Evolutionary conservation across 2,113 vertebrate species (phyloP).

Genomic region (Microcebus griseorufus): DNA sequence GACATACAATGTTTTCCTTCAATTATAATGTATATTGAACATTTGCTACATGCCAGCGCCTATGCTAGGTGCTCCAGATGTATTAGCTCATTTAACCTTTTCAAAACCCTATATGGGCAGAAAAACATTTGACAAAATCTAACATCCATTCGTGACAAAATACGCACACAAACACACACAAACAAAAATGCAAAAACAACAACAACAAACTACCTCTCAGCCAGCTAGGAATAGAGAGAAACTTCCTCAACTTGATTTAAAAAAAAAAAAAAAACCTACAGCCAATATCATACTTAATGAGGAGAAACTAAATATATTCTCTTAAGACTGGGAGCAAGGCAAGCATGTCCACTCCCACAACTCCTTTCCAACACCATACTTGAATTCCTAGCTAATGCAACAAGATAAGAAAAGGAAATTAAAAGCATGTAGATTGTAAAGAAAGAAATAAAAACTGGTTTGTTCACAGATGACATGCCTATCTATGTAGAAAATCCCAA

Average conservation of each 20-base stretch:
- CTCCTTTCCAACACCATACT: not conserved
- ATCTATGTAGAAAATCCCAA: not conserved
- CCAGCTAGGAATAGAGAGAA: not conserved
- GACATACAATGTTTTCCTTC: not conserved
- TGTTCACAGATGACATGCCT: not conserved
- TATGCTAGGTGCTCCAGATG: not conserved
- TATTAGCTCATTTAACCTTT: not conserved
- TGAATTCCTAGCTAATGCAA: not conserved
- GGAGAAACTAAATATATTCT: not conserved
- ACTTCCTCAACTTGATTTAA: not conserved
- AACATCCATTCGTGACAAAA: not conserved
- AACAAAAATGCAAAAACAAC: not conserved
- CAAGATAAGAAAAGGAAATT: not conserved
- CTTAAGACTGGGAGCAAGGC: not conserved
- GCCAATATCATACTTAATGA: not conserved
- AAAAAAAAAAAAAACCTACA: not conserved
- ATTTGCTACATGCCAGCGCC: not conserved
- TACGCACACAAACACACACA: not conserved
- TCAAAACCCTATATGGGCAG: not conserved
- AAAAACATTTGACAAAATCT: not conserved
- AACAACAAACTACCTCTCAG: not conserved
- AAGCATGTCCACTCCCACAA: not conserved
- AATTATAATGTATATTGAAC: not conserved
- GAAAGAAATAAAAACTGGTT: not conserved
- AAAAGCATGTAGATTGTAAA: not conserved